A percentile compares a stretch with the other conserved stretches of the same genome.
Evolutionary conservation across 2,113 vertebrate species (phyloP).

Genomic region (Peromyscus californicus): DNA sequence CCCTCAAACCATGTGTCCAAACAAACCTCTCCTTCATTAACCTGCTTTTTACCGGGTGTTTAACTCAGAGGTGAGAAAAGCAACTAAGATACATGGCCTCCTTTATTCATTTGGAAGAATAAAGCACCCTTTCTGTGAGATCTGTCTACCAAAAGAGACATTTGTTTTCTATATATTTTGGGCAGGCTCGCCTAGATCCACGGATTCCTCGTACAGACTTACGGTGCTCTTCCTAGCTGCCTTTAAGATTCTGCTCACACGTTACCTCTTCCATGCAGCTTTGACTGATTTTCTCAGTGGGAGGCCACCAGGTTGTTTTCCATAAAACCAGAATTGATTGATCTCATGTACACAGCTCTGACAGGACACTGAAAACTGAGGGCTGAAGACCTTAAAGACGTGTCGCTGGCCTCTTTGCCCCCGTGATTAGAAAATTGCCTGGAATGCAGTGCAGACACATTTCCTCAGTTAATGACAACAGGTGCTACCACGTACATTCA

Average conservation of each 20-base stretch:
- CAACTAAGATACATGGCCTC: background rate
- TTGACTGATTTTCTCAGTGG: background rate
- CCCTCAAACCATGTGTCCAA: background rate
- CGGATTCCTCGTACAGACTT: background rate
- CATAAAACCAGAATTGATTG: background rate
- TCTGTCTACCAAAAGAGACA: background rate
- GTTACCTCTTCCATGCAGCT: background rate
- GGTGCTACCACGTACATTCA: no score
- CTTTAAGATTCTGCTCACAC: background rate
- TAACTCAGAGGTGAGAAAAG: background rate
- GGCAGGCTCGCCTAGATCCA: background rate
- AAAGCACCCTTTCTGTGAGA: background rate
- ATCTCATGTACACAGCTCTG: background rate
- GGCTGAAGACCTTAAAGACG: background rate
- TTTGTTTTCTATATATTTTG: background rate
- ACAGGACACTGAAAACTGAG: background rate
- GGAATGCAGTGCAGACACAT: background rate
- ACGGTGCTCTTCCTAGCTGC: background rate
- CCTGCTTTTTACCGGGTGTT: background rate
- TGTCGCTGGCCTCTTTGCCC: background rate
- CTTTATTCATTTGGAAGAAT: background rate
- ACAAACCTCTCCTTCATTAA: background rate
- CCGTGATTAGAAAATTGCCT: background rate
- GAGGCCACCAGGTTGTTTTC: background rate
- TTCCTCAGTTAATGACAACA: slow-evolving; percentile 7